Percentiles rank a stretch among this genome's conserved stretches.
phyloP scores from a whole-genome alignment of 2,888 invertebrate species.

The Lasioglossum leucozonium region DNA sequence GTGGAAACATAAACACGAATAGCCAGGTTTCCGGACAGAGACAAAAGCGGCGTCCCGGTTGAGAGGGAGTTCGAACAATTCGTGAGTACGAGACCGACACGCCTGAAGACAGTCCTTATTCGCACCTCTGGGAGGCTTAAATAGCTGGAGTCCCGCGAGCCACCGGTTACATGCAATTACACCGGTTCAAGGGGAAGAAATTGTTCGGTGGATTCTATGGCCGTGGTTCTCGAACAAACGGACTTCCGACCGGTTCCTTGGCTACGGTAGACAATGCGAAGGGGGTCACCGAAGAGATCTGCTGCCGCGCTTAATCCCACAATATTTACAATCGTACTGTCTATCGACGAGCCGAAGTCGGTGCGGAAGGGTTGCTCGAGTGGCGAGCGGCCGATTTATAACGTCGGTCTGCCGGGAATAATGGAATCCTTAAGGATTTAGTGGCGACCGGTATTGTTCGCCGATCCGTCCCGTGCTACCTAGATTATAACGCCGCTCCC shows the following conservation, averaged over 20 bases:
- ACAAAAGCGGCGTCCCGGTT: background rate
- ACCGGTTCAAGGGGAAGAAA: background rate
- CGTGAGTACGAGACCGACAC: conserved; percentile 7
- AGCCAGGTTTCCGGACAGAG: background rate
- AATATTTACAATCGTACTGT: conserved; percentile 71
- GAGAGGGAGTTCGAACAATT: no score
- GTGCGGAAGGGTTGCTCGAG: conserved; percentile 47
- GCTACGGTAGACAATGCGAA: conserved; percentile 38
- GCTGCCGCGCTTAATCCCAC: conserved; percentile 53
- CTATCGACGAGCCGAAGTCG: background rate
- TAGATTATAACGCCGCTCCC: conserved; percentile 25
- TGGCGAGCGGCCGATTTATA: conserved; percentile 45
- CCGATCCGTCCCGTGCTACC: conserved; percentile 1
- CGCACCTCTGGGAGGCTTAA: background rate
- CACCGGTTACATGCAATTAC: conserved; percentile 31
- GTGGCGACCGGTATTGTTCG: conserved; percentile 43
- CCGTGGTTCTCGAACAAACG: conserved; percentile 33
- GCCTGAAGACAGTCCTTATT: background rate
- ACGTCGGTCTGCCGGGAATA: conserved; percentile 30
- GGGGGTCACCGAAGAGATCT: conserved; percentile 4
- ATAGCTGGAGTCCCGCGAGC: background rate
- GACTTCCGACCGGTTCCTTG: conserved; percentile 10
- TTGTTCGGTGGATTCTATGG: background rate
- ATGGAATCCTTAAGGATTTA: conserved; percentile 56
- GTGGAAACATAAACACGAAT: background rate